Conservation (phyloP, 2,797 vertebrate genomes). For the Ctenopoma multispine region DNA sequence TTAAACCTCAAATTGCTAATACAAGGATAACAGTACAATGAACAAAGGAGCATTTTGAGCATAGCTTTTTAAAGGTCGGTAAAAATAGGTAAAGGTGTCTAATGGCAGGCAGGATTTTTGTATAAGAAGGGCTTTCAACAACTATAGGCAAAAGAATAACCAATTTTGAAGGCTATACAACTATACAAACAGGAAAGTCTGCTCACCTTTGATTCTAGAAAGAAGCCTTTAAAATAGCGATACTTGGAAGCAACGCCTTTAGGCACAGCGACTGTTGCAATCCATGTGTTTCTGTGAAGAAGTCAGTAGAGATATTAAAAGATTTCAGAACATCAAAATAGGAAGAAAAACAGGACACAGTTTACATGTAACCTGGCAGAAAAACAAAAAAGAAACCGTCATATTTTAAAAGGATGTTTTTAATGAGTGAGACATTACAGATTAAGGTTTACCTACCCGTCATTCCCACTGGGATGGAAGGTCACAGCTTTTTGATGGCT, state of each 20-base stretch:
- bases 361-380: neutral
- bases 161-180: neutral
- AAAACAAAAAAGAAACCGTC: neutral
- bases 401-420: neutral
- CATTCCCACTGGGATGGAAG: slow-evolving; percentile 78
- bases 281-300: slow-evolving; percentile 86
- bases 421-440: neutral
- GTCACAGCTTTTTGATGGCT: slow-evolving; percentile 87
- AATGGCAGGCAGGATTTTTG: too few relatives aligned
- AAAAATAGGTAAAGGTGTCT: too few relatives aligned
- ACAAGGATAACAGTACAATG: too few relatives aligned
- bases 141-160: neutral
- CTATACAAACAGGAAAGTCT: neutral
- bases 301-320: neutral
- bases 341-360: neutral
- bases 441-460: slow-evolving; percentile 67
- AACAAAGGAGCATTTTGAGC: too few relatives aligned
- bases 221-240: slow-evolving; percentile 94
- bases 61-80: too few relatives aligned
- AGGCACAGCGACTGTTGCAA: slow-evolving; percentile 81
- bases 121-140: neutral
- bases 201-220: slow-evolving; percentile 94
- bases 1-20: too few relatives aligned
- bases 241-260: slow-evolving; percentile 85
- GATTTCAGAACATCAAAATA: neutral